Conservation (phyloP, 2,113 vertebrate species). For the Podarcis muralis region DNA sequence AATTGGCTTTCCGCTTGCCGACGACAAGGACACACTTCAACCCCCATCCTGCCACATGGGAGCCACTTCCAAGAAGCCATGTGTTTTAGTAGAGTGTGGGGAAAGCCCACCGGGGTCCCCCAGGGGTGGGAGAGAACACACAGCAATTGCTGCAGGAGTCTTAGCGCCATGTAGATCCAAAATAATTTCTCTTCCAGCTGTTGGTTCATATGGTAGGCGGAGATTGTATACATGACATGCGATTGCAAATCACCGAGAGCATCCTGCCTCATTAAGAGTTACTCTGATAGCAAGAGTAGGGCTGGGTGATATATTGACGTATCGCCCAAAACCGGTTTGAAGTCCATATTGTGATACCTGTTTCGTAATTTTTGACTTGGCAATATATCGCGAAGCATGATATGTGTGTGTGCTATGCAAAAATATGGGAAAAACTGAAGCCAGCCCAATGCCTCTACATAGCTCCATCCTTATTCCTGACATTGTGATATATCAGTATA, state of each 20-base stretch:
- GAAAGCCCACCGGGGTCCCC: background rate
- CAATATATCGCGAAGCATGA: fast-evolving
- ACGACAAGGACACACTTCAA: background rate
- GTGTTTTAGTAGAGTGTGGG: background rate
- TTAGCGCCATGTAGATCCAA: too few relatives aligned
- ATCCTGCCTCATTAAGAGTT: background rate
- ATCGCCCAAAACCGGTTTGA: too few relatives aligned
- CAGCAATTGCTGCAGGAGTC: background rate
- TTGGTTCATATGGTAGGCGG: background rate
- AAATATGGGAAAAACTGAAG: too few relatives aligned
- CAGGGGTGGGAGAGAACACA: background rate
- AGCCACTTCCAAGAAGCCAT: background rate
- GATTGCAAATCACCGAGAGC: background rate
- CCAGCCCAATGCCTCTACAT: too few relatives aligned
- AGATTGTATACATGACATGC: background rate
- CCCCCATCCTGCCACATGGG: background rate
- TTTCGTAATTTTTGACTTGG: too few relatives aligned
- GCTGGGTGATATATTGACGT: too few relatives aligned
- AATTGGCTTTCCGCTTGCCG: background rate
- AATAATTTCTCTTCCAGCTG: background rate
- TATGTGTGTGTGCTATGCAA: too few relatives aligned
- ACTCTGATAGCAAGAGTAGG: too few relatives aligned
- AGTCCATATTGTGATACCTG: too few relatives aligned
- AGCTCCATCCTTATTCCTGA: too few relatives aligned
- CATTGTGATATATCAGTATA: too few relatives aligned